Percentiles rank a stretch among this genome's conserved stretches.
Evolutionary conservation across 2,113 vertebrate species (phyloP).

Genomic region (Labeo rohita): DNA sequence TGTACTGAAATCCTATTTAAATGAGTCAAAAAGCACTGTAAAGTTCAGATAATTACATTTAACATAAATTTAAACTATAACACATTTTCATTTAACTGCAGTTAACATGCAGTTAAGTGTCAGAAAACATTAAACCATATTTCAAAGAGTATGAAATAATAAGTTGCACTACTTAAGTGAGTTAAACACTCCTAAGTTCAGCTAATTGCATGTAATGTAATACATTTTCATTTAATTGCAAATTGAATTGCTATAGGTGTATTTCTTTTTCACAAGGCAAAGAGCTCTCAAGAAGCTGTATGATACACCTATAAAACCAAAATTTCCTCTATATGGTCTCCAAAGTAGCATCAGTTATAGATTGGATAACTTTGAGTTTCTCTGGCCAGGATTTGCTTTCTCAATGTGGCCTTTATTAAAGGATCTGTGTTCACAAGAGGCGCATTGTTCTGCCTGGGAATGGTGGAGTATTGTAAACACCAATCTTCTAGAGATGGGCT

Average conservation of each 20-base stretch:
- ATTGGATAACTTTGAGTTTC: constrained; percentile 38
- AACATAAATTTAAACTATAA: too few species aligned
- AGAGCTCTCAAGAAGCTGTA: not conserved
- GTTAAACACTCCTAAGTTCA: too few species aligned
- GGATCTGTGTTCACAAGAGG: constrained; percentile 53
- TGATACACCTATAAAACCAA: not conserved
- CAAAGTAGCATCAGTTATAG: constrained; percentile 33
- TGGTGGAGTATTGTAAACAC: constrained; percentile 46
- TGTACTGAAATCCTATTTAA: too few species aligned
- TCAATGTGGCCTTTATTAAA: constrained; percentile 56
- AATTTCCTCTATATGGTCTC: not conserved
- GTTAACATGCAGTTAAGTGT: too few species aligned
- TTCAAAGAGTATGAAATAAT: too few species aligned
- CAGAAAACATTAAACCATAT: too few species aligned
- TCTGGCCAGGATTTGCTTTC: constrained; percentile 44
- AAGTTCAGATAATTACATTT: not conserved
- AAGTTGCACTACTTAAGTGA: too few species aligned
- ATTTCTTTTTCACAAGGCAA: not conserved
- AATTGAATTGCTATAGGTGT: not conserved
- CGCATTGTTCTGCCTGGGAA: constrained; percentile 52
- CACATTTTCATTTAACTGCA: too few species aligned
- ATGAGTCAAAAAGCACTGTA: not conserved
- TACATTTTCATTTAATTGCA: too few species aligned
- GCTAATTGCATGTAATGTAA: too few species aligned
- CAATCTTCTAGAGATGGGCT: constrained; percentile 39